Percentiles rank a stretch among this genome's conserved stretches.
Conservation (phyloP, 2,797 vertebrate species). For the Silurus aristotelis region DNA sequence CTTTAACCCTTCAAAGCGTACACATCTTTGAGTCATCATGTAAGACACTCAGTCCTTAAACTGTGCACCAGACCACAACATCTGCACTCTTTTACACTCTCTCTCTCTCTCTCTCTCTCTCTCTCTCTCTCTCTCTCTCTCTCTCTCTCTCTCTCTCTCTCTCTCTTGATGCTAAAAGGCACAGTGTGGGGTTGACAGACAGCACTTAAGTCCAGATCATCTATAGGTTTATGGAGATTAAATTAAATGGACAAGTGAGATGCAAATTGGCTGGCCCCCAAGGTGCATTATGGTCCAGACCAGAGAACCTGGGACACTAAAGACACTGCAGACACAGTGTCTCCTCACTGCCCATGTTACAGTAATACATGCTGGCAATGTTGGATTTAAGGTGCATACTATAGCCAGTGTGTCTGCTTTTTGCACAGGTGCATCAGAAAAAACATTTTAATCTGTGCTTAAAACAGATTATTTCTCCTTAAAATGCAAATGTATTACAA, state of each 20-base stretch:
- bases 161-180: not conserved
- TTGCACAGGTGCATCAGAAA: not conserved
- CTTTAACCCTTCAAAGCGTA: not conserved
- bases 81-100: not conserved
- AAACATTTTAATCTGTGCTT: too few relatives aligned
- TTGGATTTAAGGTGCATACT: conserved; percentile 2
- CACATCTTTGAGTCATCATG: not conserved
- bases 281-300: conserved; percentile 42
- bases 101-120: not conserved
- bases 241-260: conserved; percentile 61
- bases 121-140: not conserved
- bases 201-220: conserved; percentile 65
- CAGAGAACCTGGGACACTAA: conserved; percentile 37
- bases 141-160: not conserved
- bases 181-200: conserved; percentile 60
- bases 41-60: not conserved
- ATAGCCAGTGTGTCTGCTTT: conserved; percentile 24
- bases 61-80: not conserved
- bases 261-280: conserved; percentile 52
- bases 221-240: conserved; percentile 57
- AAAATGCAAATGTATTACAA: not conserved
- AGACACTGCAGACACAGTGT: conserved; percentile 36
- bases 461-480: not conserved
- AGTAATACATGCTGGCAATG: conserved; percentile 20
- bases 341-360: conserved; percentile 13